Percentiles rank a stretch among this genome's conserved stretches.
phyloP scores from a whole-genome alignment of 2,888 invertebrate species.

The Acronicta alni region DNA sequence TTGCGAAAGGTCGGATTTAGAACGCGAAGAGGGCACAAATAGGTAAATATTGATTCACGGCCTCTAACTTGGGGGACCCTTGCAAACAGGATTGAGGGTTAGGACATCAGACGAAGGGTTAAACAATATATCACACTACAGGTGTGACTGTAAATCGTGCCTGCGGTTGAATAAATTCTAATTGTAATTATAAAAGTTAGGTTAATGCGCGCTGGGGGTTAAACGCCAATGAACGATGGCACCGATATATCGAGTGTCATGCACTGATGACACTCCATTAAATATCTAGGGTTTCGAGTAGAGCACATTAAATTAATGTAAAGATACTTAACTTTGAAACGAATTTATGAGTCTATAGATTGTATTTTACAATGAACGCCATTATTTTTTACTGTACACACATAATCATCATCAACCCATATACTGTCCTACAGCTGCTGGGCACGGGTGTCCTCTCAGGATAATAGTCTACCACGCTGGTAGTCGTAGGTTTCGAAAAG shows the following conservation, averaged over 20 bases:
- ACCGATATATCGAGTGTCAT: conserved; percentile 41
- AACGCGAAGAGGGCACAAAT: conserved; percentile 67
- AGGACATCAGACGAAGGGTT: conserved; percentile 49
- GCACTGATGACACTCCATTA: conserved; percentile 51
- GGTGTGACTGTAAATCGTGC: conserved; percentile 10
- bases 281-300: conserved; percentile 17
- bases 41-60: conserved; percentile 75
- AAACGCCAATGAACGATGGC: conserved; percentile 25
- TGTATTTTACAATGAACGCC: not conserved
- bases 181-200: conserved; percentile 24
- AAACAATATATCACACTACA: conserved; percentile 47
- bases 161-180: conserved; percentile 23
- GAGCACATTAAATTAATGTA: not conserved
- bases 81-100: conserved; percentile 66
- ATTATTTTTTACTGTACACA: too few species aligned
- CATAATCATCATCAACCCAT: too few species aligned
- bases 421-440: too few species aligned
- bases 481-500: too few species aligned
- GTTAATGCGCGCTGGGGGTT: conserved; percentile 21
- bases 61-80: conserved; percentile 67
- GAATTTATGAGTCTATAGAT: too few species aligned
- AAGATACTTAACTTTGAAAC: not conserved
- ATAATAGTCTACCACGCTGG: too few species aligned
- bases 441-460: too few species aligned
- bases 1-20: conserved; percentile 71